A percentile compares a stretch with the other conserved stretches of the same genome.
phyloP scores from a whole-genome alignment of 2,888 invertebrate genomes.

The Salpingus planirostris region DNA sequence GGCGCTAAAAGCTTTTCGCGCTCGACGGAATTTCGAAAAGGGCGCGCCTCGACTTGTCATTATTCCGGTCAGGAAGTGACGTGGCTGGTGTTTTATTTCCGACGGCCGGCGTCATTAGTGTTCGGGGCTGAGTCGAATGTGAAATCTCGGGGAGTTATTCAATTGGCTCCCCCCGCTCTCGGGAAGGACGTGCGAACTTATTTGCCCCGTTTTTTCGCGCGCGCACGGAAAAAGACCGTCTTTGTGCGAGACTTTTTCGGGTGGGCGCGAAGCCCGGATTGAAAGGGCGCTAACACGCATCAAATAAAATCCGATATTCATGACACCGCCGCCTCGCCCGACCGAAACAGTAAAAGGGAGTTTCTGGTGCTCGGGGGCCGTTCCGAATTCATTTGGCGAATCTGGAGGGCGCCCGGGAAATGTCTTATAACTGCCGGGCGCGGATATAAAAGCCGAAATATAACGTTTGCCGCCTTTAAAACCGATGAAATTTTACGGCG shows the following conservation, averaged over 20 bases:
- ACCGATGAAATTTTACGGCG: too few species aligned
- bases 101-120: slow-evolving; percentile 29
- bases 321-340: slow-evolving; percentile 6
- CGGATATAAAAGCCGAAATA: too few species aligned
- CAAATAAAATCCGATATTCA: slow-evolving; percentile 12
- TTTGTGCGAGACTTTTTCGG: too few species aligned
- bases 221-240: too few species aligned
- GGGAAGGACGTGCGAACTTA: neutral
- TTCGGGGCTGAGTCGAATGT: slow-evolving; percentile 26
- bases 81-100: slow-evolving; percentile 34
- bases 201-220: too few species aligned
- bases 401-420: too few species aligned
- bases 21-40: too few species aligned
- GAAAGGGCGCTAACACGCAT: too few species aligned
- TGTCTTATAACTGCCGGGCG: too few species aligned
- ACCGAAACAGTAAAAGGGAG: neutral
- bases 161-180: slow-evolving; percentile 17
- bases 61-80: slow-evolving; percentile 36
- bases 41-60: slow-evolving; percentile 18
- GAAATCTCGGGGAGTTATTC: slow-evolving; percentile 27
- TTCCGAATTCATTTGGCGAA: neutral
- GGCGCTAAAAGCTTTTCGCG: too few species aligned
- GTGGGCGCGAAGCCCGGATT: too few species aligned
- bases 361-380: neutral
- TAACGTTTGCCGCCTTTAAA: too few species aligned